These are phyloP conservation scores for Anableps anableps DNA, from an alignment of 2,797 vertebrate genomes.

Conservation along the genomic window DNA sequence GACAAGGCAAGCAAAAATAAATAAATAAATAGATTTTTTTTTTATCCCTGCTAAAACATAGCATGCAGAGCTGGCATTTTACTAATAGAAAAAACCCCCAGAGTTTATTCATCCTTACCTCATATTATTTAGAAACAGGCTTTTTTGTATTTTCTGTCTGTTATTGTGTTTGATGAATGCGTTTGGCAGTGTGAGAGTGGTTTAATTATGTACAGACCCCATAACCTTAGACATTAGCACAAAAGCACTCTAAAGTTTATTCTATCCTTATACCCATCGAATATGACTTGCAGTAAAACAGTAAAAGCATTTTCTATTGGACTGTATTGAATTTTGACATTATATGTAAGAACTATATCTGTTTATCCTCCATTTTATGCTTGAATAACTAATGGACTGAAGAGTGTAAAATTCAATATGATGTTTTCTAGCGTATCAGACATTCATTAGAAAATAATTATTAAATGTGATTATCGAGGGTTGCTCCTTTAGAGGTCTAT, in stretches of 20 bases:
- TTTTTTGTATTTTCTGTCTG: not conserved
- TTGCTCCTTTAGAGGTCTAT: not conserved
- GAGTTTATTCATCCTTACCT: not conserved
- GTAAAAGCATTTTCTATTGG: not conserved
- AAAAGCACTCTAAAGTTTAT: conserved; percentile 11
- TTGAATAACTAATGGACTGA: not conserved
- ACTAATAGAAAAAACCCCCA: not conserved
- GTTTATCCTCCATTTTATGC: conserved; percentile 10
- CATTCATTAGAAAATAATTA: not conserved
- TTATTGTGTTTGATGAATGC: conserved; percentile 15
- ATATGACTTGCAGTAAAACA: not conserved
- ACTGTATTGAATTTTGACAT: not conserved
- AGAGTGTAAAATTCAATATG: not conserved
- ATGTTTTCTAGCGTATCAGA: not conserved
- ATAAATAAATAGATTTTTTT: not conserved
- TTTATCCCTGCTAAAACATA: not conserved
- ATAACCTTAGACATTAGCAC: not conserved
- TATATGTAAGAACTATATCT: not conserved
- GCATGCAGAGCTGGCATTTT: not conserved
- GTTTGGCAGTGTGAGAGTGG: not conserved
- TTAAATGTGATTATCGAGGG: not conserved
- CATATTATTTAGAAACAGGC: not conserved
- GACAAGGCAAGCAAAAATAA: not conserved
- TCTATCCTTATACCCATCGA: not conserved
- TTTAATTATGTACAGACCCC: conserved; percentile 7